A percentile compares a stretch with the other conserved stretches of the same genome.
These are phyloP conservation scores for Bombus superbus DNA, from an alignment of 1,140 invertebrate species.

Conservation along the genomic window DNA sequence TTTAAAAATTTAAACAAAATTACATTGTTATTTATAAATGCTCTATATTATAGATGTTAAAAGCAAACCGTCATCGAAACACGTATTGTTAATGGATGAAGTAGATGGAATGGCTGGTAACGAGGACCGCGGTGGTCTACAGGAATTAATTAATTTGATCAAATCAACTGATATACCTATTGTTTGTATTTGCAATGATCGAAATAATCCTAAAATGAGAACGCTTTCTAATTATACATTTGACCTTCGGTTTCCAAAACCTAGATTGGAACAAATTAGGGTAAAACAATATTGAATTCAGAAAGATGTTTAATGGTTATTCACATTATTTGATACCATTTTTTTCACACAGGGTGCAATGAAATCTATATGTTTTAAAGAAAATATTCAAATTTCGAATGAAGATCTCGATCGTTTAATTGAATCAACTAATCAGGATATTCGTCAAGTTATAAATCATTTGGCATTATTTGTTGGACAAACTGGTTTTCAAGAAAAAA, in stretches of 20 bases:
- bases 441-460: constrained; percentile 96
- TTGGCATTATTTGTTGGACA: constrained; percentile 90
- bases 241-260: constrained; percentile 93
- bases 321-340: background rate
- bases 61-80: constrained; percentile 84
- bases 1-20: constrained; percentile 27
- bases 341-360: constrained; percentile 87
- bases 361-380: constrained; percentile 96
- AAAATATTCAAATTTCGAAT: constrained; percentile 91
- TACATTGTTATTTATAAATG: background rate
- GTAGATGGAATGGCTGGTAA: constrained; percentile 99
- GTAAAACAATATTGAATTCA: constrained; percentile 79
- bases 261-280: constrained; percentile 95
- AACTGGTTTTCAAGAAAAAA: constrained; percentile 82
- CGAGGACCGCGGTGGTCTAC: constrained; percentile 98
- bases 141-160: constrained; percentile 96
- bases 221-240: constrained; percentile 97
- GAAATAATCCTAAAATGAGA: constrained; percentile 96
- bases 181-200: constrained; percentile 99
- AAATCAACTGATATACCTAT: constrained; percentile 96
- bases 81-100: constrained; percentile 99
- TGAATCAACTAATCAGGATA: constrained; percentile 94
- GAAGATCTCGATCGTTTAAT: constrained; percentile 93
- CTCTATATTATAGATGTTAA: constrained; percentile 53
- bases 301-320: background rate